Conservation (phyloP, 2,113 vertebrate species). For the Notiomystis cincta region DNA sequence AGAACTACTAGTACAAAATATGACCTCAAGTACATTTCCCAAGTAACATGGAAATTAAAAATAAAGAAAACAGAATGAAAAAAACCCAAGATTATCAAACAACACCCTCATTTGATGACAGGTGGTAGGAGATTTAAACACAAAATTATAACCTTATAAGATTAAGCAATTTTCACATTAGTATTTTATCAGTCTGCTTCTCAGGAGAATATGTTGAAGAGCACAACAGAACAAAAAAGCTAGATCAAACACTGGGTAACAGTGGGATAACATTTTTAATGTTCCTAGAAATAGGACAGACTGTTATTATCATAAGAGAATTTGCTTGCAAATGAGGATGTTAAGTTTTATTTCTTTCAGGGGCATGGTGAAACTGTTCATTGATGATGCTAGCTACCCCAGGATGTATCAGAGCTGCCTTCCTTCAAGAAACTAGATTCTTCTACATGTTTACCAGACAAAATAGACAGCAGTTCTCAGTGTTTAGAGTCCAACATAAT, state of each 20-base stretch:
- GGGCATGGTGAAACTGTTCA: neutral
- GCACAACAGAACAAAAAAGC: neutral
- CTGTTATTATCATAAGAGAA: neutral
- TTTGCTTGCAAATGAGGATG: neutral
- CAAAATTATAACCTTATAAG: neutral
- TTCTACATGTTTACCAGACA: neutral
- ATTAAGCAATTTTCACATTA: neutral
- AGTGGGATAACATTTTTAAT: neutral
- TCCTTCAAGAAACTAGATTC: neutral
- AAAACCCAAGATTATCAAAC: neutral
- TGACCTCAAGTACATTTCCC: neutral
- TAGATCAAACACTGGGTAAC: neutral
- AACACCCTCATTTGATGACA: neutral
- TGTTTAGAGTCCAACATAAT: neutral
- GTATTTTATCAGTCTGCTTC: neutral
- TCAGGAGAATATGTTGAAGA: neutral
- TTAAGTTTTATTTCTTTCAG: neutral
- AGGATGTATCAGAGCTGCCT: neutral
- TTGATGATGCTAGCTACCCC: neutral
- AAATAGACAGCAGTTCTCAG: neutral
- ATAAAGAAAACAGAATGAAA: neutral
- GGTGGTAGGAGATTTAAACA: neutral
- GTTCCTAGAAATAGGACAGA: neutral
- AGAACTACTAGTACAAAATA: neutral
- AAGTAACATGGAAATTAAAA: neutral